Percentiles rank a stretch among this genome's conserved stretches.
phyloP scores from a whole-genome alignment of 2,888 invertebrate species.

The Mesochorus sp. region DNA sequence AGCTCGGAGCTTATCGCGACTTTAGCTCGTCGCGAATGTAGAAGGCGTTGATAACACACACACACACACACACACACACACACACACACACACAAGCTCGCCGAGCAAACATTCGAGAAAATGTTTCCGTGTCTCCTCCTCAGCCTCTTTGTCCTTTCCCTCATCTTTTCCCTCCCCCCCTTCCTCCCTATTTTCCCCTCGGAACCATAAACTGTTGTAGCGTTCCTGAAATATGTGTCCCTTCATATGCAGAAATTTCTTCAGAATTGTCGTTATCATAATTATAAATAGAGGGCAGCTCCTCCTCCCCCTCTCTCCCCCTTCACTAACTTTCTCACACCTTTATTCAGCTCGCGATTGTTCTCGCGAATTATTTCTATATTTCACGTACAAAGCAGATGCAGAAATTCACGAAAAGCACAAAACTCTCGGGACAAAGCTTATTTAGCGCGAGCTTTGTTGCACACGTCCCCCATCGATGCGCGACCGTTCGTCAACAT shows the following conservation, averaged over 20 bases:
- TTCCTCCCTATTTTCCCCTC: not conserved
- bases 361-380: constrained; percentile 10
- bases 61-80: too few species aligned
- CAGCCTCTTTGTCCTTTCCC: constrained; percentile 27
- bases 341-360: constrained; percentile 3
- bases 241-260: constrained; percentile 35
- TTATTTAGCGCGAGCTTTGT: not conserved
- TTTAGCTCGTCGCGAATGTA: constrained; percentile 32
- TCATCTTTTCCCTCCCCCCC: not conserved
- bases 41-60: constrained; percentile 43
- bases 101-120: constrained; percentile 54
- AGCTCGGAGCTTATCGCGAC: constrained; percentile 42
- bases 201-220: not conserved
- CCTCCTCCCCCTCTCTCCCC: too few species aligned
- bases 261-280: constrained; percentile 10
- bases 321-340: not conserved
- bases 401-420: not conserved
- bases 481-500: not conserved
- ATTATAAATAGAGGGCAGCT: too few species aligned
- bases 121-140: constrained; percentile 34
- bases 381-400: constrained; percentile 1
- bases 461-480: constrained; percentile 8
- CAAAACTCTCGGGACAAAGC: not conserved
- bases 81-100: too few species aligned
- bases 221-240: not conserved